Evolutionary conservation across 2,113 vertebrate species (phyloP).

Genomic region (Hipposideros armiger): DNA sequence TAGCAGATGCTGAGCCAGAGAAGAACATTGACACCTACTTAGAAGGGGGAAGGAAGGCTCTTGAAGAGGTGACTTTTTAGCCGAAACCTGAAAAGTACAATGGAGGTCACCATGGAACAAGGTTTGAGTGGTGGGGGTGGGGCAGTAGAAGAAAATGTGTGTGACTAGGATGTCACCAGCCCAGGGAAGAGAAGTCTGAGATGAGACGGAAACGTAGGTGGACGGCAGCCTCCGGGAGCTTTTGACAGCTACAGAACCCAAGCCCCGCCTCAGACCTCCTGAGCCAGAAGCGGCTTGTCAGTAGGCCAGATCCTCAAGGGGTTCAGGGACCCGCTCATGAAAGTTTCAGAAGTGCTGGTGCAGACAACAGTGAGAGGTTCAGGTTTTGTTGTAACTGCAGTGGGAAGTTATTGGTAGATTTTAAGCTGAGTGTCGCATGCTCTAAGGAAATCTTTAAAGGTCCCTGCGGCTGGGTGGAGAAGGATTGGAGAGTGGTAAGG

Average conservation of each 20-base stretch:
- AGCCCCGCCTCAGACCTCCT: neutral
- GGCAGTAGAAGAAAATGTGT: neutral
- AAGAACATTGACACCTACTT: neutral
- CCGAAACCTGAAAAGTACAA: neutral
- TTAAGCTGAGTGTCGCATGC: neutral
- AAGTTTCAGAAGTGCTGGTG: neutral
- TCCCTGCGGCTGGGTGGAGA: neutral
- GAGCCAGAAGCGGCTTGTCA: neutral
- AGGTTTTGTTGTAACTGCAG: neutral
- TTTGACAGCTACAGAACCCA: neutral
- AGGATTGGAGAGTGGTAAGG: neutral
- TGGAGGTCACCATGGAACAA: neutral
- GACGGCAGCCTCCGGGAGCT: neutral
- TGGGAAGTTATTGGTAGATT: neutral
- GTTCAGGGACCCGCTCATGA: accelerated
- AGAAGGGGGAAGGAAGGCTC: neutral
- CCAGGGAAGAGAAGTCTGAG: neutral
- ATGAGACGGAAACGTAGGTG: neutral
- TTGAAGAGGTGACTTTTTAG: neutral
- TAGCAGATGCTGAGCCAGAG: neutral
- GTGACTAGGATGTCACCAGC: neutral
- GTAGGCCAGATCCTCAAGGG: no score
- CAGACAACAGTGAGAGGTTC: neutral
- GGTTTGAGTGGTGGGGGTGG: neutral
- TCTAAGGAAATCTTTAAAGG: neutral